These are phyloP conservation scores for Osedax fenrisi DNA, from an alignment of 2,888 invertebrate species.

Conservation along the genomic window DNA sequence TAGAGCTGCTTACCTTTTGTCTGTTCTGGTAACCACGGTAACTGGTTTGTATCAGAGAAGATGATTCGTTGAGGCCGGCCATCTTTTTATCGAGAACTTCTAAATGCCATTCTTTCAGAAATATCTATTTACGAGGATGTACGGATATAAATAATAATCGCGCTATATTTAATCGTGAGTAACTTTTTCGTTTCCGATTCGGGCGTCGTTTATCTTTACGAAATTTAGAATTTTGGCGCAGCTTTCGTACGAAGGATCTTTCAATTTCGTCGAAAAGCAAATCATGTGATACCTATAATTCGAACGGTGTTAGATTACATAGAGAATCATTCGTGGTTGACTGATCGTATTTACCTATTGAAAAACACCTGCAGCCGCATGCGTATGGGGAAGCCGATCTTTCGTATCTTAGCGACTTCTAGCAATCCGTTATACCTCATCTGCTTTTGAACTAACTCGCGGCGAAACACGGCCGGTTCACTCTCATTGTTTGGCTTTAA, in stretches of 20 bases:
- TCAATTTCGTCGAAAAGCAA: not conserved
- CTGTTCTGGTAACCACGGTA: conserved; percentile 6
- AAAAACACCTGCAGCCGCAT: conserved; percentile 41
- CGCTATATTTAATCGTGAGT: too few relatives aligned
- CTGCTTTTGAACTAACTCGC: conserved; percentile 39
- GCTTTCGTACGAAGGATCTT: not conserved
- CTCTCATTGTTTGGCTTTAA: conserved; percentile 42
- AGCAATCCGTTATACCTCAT: conserved; percentile 44
- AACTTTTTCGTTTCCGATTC: conserved; percentile 2
- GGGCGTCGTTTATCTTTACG: not conserved
- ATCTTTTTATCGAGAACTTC: conserved; percentile 13
- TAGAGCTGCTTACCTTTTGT: conserved; percentile 6
- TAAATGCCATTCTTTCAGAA: conserved; percentile 24
- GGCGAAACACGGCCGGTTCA: conserved; percentile 39
- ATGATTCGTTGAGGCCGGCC: not conserved
- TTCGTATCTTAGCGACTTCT: conserved; percentile 43
- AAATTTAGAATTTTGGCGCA: not conserved
- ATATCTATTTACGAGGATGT: too few relatives aligned
- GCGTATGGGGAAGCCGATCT: conserved; percentile 43
- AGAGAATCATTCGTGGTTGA: too few relatives aligned
- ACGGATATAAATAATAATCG: too few relatives aligned
- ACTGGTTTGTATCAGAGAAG: conserved; percentile 13
- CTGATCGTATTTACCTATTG: conserved; percentile 38
- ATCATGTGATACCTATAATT: conserved; percentile 4
- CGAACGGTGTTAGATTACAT: too few relatives aligned